Conservation (phyloP, 2,888 invertebrate genomes). For the Caenorhabditis doughertyi region DNA sequence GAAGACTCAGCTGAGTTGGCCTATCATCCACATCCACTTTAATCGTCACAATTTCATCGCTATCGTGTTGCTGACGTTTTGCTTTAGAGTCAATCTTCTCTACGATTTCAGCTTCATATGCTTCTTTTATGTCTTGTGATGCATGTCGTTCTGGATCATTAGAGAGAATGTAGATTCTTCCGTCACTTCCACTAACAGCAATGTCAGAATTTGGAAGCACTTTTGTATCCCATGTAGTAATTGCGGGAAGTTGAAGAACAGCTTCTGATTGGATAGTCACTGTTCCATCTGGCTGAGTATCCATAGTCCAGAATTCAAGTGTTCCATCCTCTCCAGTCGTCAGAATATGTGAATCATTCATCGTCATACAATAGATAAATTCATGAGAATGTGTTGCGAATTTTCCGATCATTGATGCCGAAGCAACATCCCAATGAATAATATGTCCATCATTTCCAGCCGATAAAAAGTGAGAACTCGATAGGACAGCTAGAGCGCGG, state of each 20-base stretch:
- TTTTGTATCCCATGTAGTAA: constrained; percentile 92
- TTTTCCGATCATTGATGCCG: constrained; percentile 88
- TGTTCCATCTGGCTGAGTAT: constrained; percentile 15
- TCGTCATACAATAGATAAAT: constrained; percentile 76
- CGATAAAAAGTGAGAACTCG: constrained; percentile 89
- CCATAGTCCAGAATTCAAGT: constrained; percentile 73
- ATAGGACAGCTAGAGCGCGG: constrained; percentile 88
- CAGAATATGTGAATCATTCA: constrained; percentile 66
- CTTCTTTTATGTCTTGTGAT: constrained; percentile 86
- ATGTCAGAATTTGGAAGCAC: constrained; percentile 92
- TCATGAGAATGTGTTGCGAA: constrained; percentile 71
- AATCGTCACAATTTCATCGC: constrained; percentile 68
- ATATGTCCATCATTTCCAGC: constrained; percentile 94
- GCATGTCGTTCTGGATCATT: constrained; percentile 88
- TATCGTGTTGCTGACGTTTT: constrained; percentile 52
- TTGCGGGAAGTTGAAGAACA: constrained; percentile 88
- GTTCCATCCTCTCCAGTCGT: constrained; percentile 77
- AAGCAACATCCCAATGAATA: constrained; percentile 89
- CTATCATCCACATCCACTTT: constrained; percentile 80
- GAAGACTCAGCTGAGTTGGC: constrained; percentile 72
- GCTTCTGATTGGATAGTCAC: constrained; percentile 50
- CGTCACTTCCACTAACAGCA: constrained; percentile 92
- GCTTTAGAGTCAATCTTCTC: constrained; percentile 76
- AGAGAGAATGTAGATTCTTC: constrained; percentile 91
- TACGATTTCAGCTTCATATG: constrained; percentile 89